These are phyloP conservation scores for Falco naumanni DNA, from an alignment of 2,797 vertebrate genomes.

Conservation along the genomic window DNA sequence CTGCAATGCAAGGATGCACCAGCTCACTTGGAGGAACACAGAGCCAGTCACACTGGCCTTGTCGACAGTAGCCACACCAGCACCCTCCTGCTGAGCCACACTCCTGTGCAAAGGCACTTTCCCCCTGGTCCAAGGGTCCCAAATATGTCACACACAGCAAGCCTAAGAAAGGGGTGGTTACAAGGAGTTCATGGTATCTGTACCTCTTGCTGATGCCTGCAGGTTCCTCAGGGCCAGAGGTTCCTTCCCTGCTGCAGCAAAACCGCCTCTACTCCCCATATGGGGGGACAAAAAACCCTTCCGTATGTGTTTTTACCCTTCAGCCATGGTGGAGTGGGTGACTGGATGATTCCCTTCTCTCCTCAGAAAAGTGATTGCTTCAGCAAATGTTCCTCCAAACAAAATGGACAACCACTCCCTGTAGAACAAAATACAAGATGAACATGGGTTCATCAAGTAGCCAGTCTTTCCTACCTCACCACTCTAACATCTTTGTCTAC, in stretches of 20 bases:
- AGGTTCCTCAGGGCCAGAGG: neutral
- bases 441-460: neutral
- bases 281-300: fast-evolving
- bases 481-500: neutral
- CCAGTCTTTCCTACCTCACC: neutral
- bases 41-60: neutral
- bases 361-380: neutral
- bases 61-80: neutral
- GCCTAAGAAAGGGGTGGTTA: neutral
- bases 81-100: neutral
- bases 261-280: neutral
- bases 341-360: neutral
- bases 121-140: neutral
- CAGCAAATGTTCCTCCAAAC: neutral
- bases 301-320: neutral
- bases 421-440: neutral
- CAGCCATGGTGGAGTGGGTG: neutral
- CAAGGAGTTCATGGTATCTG: neutral
- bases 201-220: neutral
- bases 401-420: neutral
- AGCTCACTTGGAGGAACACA: neutral
- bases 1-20: neutral
- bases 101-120: neutral
- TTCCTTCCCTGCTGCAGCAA: neutral
- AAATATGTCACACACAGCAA: neutral